phyloP scores from a whole-genome alignment of 2,888 invertebrate genomes.

The Scaptomyza polygonia region DNA sequence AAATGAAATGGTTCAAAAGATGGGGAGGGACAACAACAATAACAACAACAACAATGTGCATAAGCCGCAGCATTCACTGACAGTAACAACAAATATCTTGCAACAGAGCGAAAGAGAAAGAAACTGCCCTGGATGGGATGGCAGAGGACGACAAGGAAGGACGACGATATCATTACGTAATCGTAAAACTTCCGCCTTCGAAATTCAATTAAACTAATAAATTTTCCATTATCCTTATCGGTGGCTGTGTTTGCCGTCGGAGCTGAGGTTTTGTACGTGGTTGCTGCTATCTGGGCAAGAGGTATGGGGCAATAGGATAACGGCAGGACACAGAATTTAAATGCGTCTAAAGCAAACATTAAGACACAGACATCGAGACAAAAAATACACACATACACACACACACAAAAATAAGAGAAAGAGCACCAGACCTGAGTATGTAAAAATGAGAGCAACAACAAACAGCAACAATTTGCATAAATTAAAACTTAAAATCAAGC shows the following conservation, averaged over 20 bases:
- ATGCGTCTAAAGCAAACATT: constrained; percentile 70
- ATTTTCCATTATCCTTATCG: constrained; percentile 81
- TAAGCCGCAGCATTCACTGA: constrained; percentile 61
- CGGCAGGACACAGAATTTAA: constrained; percentile 52
- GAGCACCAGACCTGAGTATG: constrained; percentile 26
- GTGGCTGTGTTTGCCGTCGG: constrained; percentile 54
- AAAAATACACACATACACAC: constrained; percentile 1
- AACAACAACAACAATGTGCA: constrained; percentile 57
- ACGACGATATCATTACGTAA: constrained; percentile 73
- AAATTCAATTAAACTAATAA: constrained; percentile 83
- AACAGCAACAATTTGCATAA: constrained; percentile 82
- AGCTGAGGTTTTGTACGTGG: constrained; percentile 39
- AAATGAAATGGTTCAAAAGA: neutral
- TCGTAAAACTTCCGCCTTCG: constrained; percentile 80
- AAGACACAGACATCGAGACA: constrained; percentile 28
- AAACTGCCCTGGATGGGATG: constrained; percentile 34
- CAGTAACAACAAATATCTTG: constrained; percentile 30
- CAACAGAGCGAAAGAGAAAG: neutral
- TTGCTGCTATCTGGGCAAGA: constrained; percentile 9
- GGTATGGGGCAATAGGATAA: neutral
- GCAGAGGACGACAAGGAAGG: constrained; percentile 45
- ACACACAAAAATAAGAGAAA: neutral
- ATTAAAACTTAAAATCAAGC: constrained; percentile 80
- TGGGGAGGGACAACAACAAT: too few species aligned
- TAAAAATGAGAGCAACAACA: constrained; percentile 47